These are phyloP conservation scores for Chinchilla lanigera DNA, from an alignment of 2,113 vertebrate species.

Conservation along the genomic window DNA sequence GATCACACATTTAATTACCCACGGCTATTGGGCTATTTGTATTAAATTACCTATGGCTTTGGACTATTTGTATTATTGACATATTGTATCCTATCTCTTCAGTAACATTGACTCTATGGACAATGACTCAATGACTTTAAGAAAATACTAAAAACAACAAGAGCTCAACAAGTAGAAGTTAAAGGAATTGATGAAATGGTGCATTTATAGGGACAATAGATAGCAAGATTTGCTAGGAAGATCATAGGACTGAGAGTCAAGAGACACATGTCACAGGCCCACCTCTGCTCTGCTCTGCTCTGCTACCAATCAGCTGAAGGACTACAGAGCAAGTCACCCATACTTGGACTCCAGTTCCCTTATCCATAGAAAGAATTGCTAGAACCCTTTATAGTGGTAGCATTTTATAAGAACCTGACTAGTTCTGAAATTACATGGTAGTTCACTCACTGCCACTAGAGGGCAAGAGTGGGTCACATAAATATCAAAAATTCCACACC, in stretches of 20 bases:
- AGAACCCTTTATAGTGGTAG: neutral
- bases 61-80: no score
- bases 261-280: neutral
- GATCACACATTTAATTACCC: neutral
- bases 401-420: neutral
- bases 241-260: neutral
- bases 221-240: neutral
- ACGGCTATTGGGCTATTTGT: neutral
- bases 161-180: neutral
- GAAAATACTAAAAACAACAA: neutral
- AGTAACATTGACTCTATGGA: neutral
- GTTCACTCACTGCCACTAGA: constrained; percentile 69
- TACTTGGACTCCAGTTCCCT: neutral
- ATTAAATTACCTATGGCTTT: neutral
- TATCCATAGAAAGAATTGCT: neutral
- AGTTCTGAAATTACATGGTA: constrained; percentile 1
- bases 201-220: neutral
- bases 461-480: constrained; percentile 31
- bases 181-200: constrained; percentile 2
- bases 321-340: neutral
- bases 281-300: neutral
- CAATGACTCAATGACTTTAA: neutral
- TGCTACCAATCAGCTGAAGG: constrained; percentile 19
- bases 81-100: neutral
- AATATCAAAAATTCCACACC: constrained; percentile 25